A percentile compares a stretch with the other conserved stretches of the same genome.
These are phyloP conservation scores for Antheraea mylitta DNA, from an alignment of 1,140 invertebrate species.

Conservation along the genomic window DNA sequence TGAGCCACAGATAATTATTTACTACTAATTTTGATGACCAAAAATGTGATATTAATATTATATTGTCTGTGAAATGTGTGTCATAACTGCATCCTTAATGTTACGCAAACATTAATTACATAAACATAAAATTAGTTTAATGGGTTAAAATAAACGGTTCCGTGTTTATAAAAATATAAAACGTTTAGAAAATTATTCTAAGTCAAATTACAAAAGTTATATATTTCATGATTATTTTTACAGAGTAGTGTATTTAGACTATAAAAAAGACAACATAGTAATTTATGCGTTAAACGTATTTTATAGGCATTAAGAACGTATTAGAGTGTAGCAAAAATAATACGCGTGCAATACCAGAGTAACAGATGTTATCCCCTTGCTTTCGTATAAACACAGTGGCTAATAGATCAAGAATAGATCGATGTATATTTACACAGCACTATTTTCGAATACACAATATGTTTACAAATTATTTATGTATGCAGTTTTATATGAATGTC, in stretches of 20 bases:
- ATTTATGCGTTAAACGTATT: too few relatives aligned
- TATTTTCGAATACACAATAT: constrained; percentile 1
- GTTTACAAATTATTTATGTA: neutral
- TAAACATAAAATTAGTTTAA: too few relatives aligned
- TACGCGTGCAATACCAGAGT: neutral
- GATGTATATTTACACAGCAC: neutral
- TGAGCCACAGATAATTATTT: too few relatives aligned
- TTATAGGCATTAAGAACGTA: neutral
- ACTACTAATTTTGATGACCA: too few relatives aligned
- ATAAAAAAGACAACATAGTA: neutral
- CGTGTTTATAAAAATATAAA: too few relatives aligned
- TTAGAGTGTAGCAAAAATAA: constrained; percentile 1
- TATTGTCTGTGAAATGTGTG: too few relatives aligned
- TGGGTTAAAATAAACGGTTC: too few relatives aligned
- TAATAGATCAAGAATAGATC: constrained; percentile 1
- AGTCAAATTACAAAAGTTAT: too few relatives aligned
- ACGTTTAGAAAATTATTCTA: too few relatives aligned
- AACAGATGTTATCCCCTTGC: neutral
- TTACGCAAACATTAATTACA: too few relatives aligned
- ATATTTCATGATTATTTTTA: neutral
- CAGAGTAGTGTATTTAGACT: neutral
- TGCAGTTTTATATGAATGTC: neutral
- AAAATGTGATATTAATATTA: too few relatives aligned
- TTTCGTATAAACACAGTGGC: constrained; percentile 1
- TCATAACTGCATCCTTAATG: too few relatives aligned